These are phyloP conservation scores for Lepetodrilus schrolli DNA, from an alignment of 2,888 invertebrate genomes.

Conservation along the genomic window DNA sequence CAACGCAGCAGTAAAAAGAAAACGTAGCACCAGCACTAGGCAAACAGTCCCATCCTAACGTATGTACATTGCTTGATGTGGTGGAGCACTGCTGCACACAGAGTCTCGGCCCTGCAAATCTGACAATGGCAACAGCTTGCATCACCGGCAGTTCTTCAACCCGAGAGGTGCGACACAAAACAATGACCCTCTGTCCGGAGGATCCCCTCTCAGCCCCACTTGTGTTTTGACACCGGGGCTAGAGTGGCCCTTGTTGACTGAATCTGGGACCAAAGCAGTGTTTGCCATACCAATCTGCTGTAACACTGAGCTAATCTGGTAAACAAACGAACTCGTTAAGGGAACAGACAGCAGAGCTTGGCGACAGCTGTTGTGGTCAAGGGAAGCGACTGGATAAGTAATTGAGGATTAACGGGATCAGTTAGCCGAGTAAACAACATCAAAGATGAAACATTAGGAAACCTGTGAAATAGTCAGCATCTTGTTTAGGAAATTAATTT, in stretches of 20 bases:
- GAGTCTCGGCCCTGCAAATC: not conserved
- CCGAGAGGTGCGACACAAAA: not conserved
- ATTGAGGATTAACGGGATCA: not conserved
- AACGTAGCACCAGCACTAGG: not conserved
- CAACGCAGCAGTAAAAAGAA: not conserved
- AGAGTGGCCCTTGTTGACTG: not conserved
- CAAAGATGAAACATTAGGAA: not conserved
- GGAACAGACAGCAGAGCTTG: not conserved
- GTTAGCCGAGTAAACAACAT: not conserved
- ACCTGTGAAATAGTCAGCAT: not conserved
- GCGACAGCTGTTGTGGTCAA: not conserved
- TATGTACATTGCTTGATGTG: not conserved
- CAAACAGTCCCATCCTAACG: not conserved
- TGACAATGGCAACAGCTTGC: slow-evolving; percentile 4
- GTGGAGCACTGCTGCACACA: not conserved
- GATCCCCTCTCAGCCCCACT: not conserved
- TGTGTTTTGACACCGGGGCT: not conserved
- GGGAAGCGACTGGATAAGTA: not conserved
- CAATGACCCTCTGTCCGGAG: not conserved
- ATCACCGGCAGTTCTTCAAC: not conserved
- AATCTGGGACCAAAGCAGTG: not conserved
- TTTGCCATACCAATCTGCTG: not conserved
- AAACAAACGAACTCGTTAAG: slow-evolving; percentile 5
- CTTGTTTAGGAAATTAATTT: slow-evolving; percentile 2
- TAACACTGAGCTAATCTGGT: not conserved